Base-by-base conservation (phyloP, 2,113 vertebrate species). In the Mola mola region DNA sequence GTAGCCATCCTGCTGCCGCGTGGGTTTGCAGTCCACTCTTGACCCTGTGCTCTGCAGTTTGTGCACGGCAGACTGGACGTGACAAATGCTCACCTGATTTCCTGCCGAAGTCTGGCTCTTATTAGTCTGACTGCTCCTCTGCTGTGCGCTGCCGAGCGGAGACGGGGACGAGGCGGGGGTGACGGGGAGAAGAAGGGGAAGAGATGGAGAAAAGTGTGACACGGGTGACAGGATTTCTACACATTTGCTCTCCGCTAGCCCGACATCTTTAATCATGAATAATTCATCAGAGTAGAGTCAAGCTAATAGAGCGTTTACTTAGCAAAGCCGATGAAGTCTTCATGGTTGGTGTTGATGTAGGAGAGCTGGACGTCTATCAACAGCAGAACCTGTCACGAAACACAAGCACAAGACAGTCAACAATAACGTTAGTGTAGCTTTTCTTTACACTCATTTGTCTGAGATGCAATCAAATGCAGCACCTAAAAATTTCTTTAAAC, bases 261-360 rank as follows among this genome's bases (percentile, higher is more conserved):
- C 28, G 52, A 33, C 5, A 8, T 34, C 41, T n/a, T 56, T 11
- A 19, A 13, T 29, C 52, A 56, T 57, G 26, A 49, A 65, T 43
- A 43, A 71, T 62, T 64, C 33, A 79, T 76, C 67, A 64, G 66
- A 40, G 31, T 8, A 4, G 25, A 69, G 63, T 50, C 24, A 52
- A 68, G 62, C 16, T 69, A 78, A 56, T 46, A 26, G 62, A 42
- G 42, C 66, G 33, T 93, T 73, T 94, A 97, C 95, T 95, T 96
- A 79, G 95, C 95, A 22, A 97, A 97, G 80, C 95, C 95, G 66
- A 97, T 97, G 90, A 97, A 97, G 80, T 97, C 95, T 84, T 97
- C 95, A 0, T 97, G 95, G 83, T 97, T 97, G 16, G 95, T 97
- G 78, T 97, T 97, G 86, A 97, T 95, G 62, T 97, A 97, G 50